phyloP scores from a whole-genome alignment of 2,113 vertebrate genomes.

The Planiliza haematocheilus region DNA sequence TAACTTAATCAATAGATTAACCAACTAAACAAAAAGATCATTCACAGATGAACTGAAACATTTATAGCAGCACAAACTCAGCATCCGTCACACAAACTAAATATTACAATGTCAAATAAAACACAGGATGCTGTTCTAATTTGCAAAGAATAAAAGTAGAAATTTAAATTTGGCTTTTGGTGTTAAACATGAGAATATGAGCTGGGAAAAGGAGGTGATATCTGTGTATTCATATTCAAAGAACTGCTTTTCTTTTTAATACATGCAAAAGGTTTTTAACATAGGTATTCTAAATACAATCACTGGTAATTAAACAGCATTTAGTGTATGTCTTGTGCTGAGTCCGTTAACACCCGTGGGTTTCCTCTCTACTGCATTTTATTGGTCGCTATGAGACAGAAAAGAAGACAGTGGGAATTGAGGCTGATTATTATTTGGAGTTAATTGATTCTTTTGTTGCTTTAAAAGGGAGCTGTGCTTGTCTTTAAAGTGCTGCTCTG shows the following conservation, averaged over 20 bases:
- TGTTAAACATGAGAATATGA: too few relatives aligned
- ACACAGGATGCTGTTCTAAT: background rate
- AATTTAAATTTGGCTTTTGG: background rate
- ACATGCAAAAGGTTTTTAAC: background rate
- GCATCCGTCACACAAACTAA: background rate
- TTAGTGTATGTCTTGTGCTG: background rate
- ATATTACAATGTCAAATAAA: background rate
- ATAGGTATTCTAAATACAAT: slow-evolving; percentile 5
- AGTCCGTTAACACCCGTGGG: background rate
- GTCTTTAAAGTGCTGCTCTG: slow-evolving; percentile 25
- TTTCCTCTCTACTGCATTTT: slow-evolving; percentile 20
- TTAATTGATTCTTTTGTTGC: slow-evolving; percentile 51
- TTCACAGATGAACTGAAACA: too few relatives aligned
- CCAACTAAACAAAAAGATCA: too few relatives aligned
- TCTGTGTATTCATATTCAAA: background rate
- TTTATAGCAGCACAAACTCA: background rate
- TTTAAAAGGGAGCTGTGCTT: slow-evolving; percentile 19
- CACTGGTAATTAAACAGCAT: slow-evolving; percentile 5
- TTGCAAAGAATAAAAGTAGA: background rate
- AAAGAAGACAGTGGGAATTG: slow-evolving; percentile 22
- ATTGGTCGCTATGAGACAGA: slow-evolving; percentile 23
- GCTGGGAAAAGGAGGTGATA: too few relatives aligned
- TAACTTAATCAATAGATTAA: too few relatives aligned
- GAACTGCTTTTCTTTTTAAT: background rate
- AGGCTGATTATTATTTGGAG: slow-evolving; percentile 44